Base-by-base conservation (phyloP, 2,888 invertebrate genomes). In the Lycaena phlaeas region DNA sequence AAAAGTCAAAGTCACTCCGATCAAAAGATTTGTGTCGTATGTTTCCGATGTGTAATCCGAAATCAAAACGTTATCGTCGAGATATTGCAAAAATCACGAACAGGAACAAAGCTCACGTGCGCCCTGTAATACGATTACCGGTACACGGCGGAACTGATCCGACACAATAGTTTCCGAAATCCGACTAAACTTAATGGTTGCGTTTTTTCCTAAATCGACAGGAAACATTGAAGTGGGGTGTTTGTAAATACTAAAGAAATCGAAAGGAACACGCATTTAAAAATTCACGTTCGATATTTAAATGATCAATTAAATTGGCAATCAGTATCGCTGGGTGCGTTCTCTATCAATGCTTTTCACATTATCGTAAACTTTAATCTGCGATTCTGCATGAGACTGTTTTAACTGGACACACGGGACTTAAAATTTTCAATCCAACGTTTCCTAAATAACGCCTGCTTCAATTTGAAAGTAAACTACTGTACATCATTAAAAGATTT, bases 341-440 rank as follows among this genome's bases (percentile, higher is more conserved):
- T 25, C 41, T 30, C 30, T 30, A 30, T 30, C 30, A 30, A 15
- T 30, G 5, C 30, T 7, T 17, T 7, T 31, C 57, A 71, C 54
- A 75, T 72, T 71, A 77, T 73, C 77, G 74, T 78, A 78, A 77
- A 78, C 59, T 66, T 63, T 65, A 76, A 76, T 74, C 67, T 68
- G 61, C 64, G 56, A 61, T 68, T 62, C 58, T 51, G 62, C 62
- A 66, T 72, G 71, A 66, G 71, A 69, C 63, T 58, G 59, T 59
- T 59, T 58, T 41, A 51, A 45, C 53, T 9, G 34, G 5, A 73
- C 72, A 73, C 57, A 72, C 67, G 41, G 67, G 12, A 43, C 7
- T 41, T 5, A 29, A 50, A 54, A 46, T 51, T 48, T 34, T 40
- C 45, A n/a, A n/a, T n/a, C n/a, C n/a, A n/a, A n/a, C n/a, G n/a